phyloP scores from a whole-genome alignment of 2,113 vertebrate genomes.

The Tachycineta bicolor region DNA sequence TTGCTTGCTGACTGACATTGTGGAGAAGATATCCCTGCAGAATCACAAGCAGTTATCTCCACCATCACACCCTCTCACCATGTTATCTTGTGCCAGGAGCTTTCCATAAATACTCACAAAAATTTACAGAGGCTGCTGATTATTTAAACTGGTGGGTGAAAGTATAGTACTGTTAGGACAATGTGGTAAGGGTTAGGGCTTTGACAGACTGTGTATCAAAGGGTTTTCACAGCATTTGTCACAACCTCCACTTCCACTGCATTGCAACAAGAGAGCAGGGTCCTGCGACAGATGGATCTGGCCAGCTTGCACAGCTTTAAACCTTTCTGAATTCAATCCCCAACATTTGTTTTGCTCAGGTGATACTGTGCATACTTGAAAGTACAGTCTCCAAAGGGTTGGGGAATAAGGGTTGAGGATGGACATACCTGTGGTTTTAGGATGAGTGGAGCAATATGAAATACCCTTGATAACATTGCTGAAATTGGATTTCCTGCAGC shows the following conservation, averaged over 20 bases:
- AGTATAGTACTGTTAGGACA: background rate
- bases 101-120: background rate
- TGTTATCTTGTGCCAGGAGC: background rate
- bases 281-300: accelerated
- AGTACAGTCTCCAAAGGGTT: background rate
- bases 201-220: background rate
- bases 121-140: background rate
- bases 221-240: background rate
- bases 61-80: background rate
- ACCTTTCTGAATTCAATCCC: background rate
- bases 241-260: background rate
- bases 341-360: background rate
- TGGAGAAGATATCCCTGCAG: background rate
- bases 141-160: background rate
- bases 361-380: background rate
- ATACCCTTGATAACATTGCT: background rate
- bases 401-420: background rate
- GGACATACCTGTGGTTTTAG: background rate
- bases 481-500: background rate
- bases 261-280: background rate
- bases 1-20: background rate
- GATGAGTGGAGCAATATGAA: background rate
- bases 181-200: background rate
- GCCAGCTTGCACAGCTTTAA: background rate
- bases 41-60: background rate